Evolutionary conservation across 2,888 invertebrate genomes (phyloP).

Genomic region (Loripinus fragilis): DNA sequence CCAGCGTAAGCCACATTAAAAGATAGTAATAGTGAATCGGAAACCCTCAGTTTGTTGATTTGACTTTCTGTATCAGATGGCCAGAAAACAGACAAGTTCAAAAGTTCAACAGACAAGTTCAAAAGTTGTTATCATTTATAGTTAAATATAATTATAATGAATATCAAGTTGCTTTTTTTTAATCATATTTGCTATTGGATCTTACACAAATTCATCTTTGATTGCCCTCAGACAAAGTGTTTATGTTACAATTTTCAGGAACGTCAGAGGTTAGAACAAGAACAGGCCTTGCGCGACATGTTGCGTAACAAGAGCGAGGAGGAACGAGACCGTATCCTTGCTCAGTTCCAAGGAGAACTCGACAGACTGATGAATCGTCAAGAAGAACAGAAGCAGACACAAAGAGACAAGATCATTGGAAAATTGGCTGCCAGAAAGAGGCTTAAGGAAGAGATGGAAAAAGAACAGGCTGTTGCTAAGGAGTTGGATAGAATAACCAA

Average conservation of each 20-base stretch:
- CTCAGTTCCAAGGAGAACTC: conserved; percentile 69
- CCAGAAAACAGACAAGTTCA: too few relatives aligned
- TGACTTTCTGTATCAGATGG: too few relatives aligned
- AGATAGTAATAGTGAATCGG: too few relatives aligned
- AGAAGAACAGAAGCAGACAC: conserved; percentile 61
- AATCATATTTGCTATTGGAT: too few relatives aligned
- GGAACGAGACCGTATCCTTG: conserved; percentile 74
- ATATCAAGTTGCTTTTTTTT: too few relatives aligned
- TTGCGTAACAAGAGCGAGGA: conserved; percentile 66
- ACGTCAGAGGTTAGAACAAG: conserved; percentile 62
- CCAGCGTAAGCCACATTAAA: too few relatives aligned
- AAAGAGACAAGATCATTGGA: conserved; percentile 76
- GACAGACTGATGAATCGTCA: conserved; percentile 60
- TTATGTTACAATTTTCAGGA: conserved; percentile 64
- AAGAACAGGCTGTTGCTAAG: conserved; percentile 75
- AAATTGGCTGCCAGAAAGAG: conserved; percentile 80
- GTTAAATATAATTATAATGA: too few relatives aligned
- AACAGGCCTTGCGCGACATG: conserved; percentile 68
- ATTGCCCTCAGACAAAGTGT: too few relatives aligned
- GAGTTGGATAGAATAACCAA: conserved; percentile 79
- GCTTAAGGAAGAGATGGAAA: conserved; percentile 77
- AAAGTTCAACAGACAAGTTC: too few relatives aligned
- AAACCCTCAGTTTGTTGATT: too few relatives aligned
- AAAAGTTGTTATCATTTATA: too few relatives aligned
- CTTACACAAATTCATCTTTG: too few relatives aligned